These are phyloP conservation scores for Eristalinus sepulchralis DNA, from an alignment of 2,888 invertebrate species.

Conservation along the genomic window DNA sequence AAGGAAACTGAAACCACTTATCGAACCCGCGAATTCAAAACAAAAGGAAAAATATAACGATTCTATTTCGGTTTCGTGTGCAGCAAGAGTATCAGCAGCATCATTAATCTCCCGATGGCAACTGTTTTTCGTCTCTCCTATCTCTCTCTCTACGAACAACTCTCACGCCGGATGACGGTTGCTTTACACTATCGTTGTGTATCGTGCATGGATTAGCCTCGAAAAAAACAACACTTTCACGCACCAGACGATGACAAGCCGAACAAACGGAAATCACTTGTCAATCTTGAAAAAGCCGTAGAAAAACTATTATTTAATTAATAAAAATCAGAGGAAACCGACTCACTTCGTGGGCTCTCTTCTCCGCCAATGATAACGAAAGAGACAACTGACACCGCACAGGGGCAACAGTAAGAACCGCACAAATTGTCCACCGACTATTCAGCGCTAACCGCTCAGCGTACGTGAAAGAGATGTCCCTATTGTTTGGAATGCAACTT, in stretches of 20 bases:
- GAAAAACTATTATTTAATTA: slow-evolving; percentile 50
- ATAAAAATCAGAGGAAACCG: slow-evolving; percentile 31
- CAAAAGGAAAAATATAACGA: neutral
- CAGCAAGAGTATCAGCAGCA: slow-evolving; percentile 7
- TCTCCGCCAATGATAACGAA: slow-evolving; percentile 2
- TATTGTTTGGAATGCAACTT: slow-evolving; percentile 53
- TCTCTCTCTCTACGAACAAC: neutral
- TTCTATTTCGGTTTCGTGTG: slow-evolving; percentile 40
- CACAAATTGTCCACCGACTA: neutral
- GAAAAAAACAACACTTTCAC: neutral
- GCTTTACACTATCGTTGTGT: neutral
- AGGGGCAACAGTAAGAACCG: neutral
- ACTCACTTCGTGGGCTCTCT: slow-evolving; percentile 25
- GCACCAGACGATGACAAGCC: neutral
- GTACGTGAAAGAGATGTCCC: slow-evolving; percentile 26
- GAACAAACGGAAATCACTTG: neutral
- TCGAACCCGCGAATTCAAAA: slow-evolving; percentile 26
- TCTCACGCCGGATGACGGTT: slow-evolving; percentile 23
- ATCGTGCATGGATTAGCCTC: neutral
- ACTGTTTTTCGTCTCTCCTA: slow-evolving; percentile 21
- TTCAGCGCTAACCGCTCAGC: slow-evolving; percentile 44
- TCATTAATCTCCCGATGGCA: slow-evolving; percentile 10
- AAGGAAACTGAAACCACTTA: neutral
- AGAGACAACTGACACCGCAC: neutral
- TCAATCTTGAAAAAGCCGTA: slow-evolving; percentile 19